phyloP scores from a whole-genome alignment of 2,888 invertebrate species.

The Harpagoxenus sublaevis region DNA sequence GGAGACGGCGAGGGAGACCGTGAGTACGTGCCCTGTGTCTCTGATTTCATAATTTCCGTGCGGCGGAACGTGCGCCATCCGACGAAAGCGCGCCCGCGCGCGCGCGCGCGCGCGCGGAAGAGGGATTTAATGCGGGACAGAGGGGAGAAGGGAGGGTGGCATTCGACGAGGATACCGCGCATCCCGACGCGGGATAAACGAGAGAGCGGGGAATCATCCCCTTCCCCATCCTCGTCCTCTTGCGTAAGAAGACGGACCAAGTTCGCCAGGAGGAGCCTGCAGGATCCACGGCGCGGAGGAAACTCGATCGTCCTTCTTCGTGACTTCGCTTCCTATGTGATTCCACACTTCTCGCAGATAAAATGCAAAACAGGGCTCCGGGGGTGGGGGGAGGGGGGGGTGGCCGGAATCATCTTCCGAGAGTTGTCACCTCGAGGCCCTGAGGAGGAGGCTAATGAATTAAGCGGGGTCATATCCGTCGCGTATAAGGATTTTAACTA shows the following conservation, averaged over 20 bases:
- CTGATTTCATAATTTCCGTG: conserved; percentile 86
- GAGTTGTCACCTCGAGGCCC: conserved; percentile 18
- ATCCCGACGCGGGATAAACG: conserved; percentile 65
- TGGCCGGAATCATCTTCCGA: conserved; percentile 9
- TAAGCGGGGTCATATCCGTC: conserved; percentile 4
- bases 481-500: not conserved
- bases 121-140: conserved; percentile 66
- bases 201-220: conserved; percentile 52
- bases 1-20: conserved; percentile 46
- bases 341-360: conserved; percentile 33
- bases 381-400: too few relatives aligned
- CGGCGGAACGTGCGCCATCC: conserved; percentile 75
- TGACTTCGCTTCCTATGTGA: conserved; percentile 51
- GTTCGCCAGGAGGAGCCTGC: conserved; percentile 39
- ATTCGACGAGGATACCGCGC: conserved; percentile 64
- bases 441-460: conserved; percentile 32
- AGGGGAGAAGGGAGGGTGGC: not conserved
- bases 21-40: conserved; percentile 85
- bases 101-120: conserved; percentile 33
- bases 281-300: conserved; percentile 20
- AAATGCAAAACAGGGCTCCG: conserved; percentile 41
- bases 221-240: not conserved
- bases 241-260: conserved; percentile 69
- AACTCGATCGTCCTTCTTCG: conserved; percentile 56
- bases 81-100: conserved; percentile 43